Percentiles rank a stretch among this genome's conserved stretches.
Evolutionary conservation across 2,113 vertebrate species (phyloP).

Genomic region (Ellobius talpinus): DNA sequence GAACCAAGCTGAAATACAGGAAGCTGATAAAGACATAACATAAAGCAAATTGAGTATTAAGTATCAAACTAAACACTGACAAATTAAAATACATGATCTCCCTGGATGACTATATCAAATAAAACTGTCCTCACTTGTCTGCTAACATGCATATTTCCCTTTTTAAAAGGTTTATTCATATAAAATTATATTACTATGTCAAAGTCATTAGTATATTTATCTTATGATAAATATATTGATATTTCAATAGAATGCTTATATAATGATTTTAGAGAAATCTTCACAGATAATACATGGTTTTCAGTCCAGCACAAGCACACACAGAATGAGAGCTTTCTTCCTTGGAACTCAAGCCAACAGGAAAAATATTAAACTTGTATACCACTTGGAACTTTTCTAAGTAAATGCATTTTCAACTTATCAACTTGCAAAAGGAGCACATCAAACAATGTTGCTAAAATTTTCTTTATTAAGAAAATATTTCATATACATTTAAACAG

Average conservation of each 20-base stretch:
- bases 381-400: neutral
- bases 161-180: conserved; percentile 12
- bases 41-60: conserved; percentile 31
- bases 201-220: conserved; percentile 35
- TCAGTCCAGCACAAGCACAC: neutral
- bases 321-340: neutral
- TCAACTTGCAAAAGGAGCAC: conserved; percentile 68
- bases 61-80: conserved; percentile 33
- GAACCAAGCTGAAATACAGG: neutral
- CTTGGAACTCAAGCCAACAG: neutral
- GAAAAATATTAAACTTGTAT: conserved; percentile 29
- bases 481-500: conserved; percentile 52
- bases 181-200: neutral
- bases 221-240: conserved; percentile 20
- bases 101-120: conserved; percentile 31
- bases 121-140: conserved; percentile 13
- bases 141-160: neutral
- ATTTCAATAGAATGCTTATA: neutral
- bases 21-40: conserved; percentile 17
- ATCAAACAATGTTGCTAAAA: conserved; percentile 69
- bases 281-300: neutral
- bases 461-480: conserved; percentile 76
- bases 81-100: conserved; percentile 21
- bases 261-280: conserved; percentile 49
- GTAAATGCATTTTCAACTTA: conserved; percentile 62